Evolutionary conservation across 2,797 vertebrate species (phyloP).

Genomic region (Furcifer pardalis): DNA sequence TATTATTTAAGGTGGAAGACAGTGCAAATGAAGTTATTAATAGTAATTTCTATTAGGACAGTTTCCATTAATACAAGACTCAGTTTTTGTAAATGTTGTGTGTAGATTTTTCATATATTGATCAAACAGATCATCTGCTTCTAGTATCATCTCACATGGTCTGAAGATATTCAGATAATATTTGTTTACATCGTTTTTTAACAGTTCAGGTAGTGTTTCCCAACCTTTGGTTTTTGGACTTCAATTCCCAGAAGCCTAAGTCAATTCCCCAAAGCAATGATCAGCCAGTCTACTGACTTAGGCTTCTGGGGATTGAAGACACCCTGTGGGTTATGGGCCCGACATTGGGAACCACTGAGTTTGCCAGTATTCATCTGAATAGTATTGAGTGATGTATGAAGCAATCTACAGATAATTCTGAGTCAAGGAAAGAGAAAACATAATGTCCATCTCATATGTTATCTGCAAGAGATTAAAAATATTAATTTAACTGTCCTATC

Average conservation of each 20-base stretch:
- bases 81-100: background rate
- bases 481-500: background rate
- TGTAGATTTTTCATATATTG: background rate
- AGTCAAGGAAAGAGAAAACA: background rate
- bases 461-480: background rate
- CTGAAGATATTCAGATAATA: background rate
- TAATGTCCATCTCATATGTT: background rate
- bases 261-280: too few relatives aligned
- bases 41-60: background rate
- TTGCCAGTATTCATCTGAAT: background rate
- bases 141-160: background rate
- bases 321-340: too few relatives aligned
- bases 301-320: too few relatives aligned
- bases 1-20: slow-evolving; percentile 7
- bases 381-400: background rate
- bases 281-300: too few relatives aligned
- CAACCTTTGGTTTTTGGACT: too few relatives aligned
- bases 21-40: background rate
- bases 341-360: too few relatives aligned
- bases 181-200: background rate
- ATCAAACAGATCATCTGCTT: background rate
- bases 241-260: too few relatives aligned
- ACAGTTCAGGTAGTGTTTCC: too few relatives aligned
- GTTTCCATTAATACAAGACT: background rate
- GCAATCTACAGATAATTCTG: background rate